Base-by-base conservation (phyloP, 2,797 vertebrate genomes). In the Enteromius unitaeniatus region DNA sequence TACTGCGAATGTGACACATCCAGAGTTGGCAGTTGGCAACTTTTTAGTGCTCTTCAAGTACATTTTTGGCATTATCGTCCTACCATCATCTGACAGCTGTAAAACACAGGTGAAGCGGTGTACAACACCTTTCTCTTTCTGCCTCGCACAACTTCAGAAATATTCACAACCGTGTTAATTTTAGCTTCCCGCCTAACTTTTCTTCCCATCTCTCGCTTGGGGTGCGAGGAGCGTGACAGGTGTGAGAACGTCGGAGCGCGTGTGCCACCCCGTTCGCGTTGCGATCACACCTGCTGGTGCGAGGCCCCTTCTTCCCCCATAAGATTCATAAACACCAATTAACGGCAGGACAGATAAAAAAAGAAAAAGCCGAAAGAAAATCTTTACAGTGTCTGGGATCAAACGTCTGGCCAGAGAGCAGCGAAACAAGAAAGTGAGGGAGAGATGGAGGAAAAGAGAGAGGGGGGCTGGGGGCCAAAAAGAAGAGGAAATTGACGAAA, bases 261-360 rank as follows among this genome's bases (percentile, higher is more conserved):
- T 9, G 78, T 31, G 58, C 15, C 51, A 53, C 42, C 60, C 60
- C 19, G 17, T 84, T 73, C 42, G 67, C n/a, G 2, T 37, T 58
- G 81, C 87, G 62, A 86, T 86, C 74, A 55, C 87, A 84, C 87
- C 83, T 88, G 70, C 60, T 80, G 49, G 82, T 79, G 87, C 64
- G 79, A 82, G 81, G 17, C 70, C 69, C 80, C 79, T 67, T 81
- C 77, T 68, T 53, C 68, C 74, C 26, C 60, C 76, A 65, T 77
- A 68, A 78, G 82, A 87, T 82, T 86, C 70, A 64, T 86, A 89
- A 86, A 84, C 82, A 78, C 84, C 88, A 89, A 88, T 89, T 89
- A 89, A 85, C 82, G 40, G 14, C 70, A 86, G 60, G 79, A 82
- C 64, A 79, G 68, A 67, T 55, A n/a, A 21, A 82, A 79, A 85